A percentile compares a stretch with the other conserved stretches of the same genome.
These are phyloP conservation scores for Polypterus senegalus DNA, from an alignment of 2,113 vertebrate species.

Conservation along the genomic window DNA sequence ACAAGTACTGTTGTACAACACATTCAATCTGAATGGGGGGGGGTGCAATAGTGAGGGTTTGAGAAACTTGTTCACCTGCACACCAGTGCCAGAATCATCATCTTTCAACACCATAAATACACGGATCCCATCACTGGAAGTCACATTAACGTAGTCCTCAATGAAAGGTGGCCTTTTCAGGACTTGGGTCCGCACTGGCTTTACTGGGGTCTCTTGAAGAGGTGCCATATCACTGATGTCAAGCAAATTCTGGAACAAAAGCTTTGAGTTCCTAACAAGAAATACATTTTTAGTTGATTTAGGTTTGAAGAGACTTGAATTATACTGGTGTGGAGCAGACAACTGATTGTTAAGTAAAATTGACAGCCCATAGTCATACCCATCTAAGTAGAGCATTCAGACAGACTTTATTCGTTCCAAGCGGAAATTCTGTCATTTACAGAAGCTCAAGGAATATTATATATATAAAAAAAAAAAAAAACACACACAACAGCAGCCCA, in stretches of 20 bases:
- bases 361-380: neutral
- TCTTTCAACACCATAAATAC: constrained; percentile 67
- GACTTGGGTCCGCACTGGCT: constrained; percentile 21
- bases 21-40: too few species aligned
- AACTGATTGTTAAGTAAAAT: neutral
- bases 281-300: neutral
- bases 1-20: too few species aligned
- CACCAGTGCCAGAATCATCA: constrained; percentile 27
- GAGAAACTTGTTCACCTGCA: constrained; percentile 30
- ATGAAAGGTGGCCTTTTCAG: constrained; percentile 66
- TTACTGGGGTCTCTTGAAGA: constrained; percentile 28
- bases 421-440: too few species aligned
- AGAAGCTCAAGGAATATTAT: too few species aligned
- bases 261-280: constrained; percentile 1
- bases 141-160: constrained; percentile 82
- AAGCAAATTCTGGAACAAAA: constrained; percentile 1
- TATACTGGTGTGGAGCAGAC: neutral
- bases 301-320: neutral
- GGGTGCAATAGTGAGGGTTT: too few species aligned
- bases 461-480: too few species aligned
- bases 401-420: neutral
- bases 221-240: constrained; percentile 31
- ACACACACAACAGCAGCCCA: too few species aligned
- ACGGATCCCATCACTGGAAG: constrained; percentile 59
- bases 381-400: neutral